Conservation (phyloP, 2,888 invertebrate species). For the Stenodema calcarata region DNA sequence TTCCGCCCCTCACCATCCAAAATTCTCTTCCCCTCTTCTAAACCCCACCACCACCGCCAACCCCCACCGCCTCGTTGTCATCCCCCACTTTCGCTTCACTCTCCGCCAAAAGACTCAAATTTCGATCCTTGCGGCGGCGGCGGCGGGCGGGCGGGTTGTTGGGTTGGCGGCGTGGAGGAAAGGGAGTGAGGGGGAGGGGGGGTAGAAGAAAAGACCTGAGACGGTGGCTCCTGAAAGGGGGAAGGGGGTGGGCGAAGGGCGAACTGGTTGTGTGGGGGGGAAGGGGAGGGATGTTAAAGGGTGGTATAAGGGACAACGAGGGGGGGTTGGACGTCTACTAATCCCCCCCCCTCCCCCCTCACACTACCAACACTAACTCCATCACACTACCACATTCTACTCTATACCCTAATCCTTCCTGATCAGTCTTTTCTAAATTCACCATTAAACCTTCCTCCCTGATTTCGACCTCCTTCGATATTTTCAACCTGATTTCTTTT, state of each 20-base stretch:
- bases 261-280: neutral
- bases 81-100: neutral
- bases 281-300: neutral
- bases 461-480: no score
- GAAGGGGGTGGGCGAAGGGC: neutral
- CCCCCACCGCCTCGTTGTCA: neutral
- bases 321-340: neutral
- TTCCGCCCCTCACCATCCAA: neutral
- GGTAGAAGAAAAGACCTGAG: neutral
- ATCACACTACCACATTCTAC: neutral
- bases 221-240: neutral
- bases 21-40: neutral
- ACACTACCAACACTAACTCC: no score
- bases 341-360: neutral
- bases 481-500: no score
- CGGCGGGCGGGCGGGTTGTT: neutral
- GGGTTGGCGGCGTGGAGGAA: neutral
- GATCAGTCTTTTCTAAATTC: constrained; percentile 33
- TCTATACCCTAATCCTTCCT: constrained; percentile 4
- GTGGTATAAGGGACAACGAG: neutral
- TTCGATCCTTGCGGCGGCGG: constrained; percentile 36
- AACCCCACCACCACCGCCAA: neutral
- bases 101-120: constrained; percentile 11
- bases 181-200: neutral
- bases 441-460: constrained; percentile 22